Conservation (phyloP, 2,797 vertebrate genomes). For the Falco rusticolus region DNA sequence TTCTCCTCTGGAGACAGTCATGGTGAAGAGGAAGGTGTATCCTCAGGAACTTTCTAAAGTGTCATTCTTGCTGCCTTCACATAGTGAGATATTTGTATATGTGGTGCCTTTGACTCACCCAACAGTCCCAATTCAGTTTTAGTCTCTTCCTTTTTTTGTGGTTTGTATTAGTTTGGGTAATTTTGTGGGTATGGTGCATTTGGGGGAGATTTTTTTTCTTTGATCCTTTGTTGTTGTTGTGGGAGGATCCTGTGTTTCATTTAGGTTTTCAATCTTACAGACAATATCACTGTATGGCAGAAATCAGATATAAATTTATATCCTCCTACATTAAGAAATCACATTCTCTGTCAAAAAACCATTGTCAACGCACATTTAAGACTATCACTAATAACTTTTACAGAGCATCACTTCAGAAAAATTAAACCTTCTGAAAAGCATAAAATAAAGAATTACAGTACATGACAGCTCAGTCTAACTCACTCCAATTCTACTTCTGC, state of each 20-base stretch:
- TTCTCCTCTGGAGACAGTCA: not conserved
- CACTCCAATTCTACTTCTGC: slow-evolving; percentile 1
- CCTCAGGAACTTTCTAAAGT: not conserved
- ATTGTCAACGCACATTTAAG: not conserved
- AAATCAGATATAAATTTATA: not conserved
- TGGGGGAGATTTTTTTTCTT: not conserved
- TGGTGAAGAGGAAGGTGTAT: not conserved
- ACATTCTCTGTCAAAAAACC: not conserved
- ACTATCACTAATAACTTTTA: not conserved
- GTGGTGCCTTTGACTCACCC: not conserved
- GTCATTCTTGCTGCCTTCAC: not conserved
- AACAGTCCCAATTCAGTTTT: not conserved
- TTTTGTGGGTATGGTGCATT: not conserved
- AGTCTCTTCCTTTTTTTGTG: not conserved
- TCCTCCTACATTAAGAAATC: not conserved
- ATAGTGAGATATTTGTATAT: not conserved
- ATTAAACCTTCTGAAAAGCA: slow-evolving; percentile 22
- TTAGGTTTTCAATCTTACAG: not conserved
- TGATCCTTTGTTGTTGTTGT: not conserved
- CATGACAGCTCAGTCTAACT: slow-evolving; percentile 50
- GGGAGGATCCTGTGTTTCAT: not conserved
- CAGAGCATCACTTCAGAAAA: not conserved
- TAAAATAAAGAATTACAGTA: slow-evolving; percentile 38
- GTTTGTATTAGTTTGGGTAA: not conserved
- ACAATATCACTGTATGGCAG: not conserved